phyloP scores from a whole-genome alignment of 2,888 invertebrate genomes.

The Diachrysia chrysitis region DNA sequence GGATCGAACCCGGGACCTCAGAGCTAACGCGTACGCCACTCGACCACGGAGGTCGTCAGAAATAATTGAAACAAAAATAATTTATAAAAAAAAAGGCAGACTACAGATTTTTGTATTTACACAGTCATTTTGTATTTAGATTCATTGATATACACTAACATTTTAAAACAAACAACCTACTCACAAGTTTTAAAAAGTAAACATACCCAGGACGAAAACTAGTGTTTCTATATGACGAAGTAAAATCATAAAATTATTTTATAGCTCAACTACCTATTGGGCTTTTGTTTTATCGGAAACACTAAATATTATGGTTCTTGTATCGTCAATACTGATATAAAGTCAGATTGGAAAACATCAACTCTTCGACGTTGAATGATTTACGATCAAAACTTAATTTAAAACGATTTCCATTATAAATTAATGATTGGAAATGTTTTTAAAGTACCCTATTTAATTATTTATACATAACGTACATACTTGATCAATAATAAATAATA shows the following conservation, averaged over 20 bases:
- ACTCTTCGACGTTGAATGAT: constrained; percentile 51
- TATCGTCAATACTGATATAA: constrained; percentile 57
- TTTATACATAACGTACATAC: too few species aligned
- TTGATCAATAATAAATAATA: too few species aligned
- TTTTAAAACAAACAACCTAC: too few species aligned
- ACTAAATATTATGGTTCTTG: constrained; percentile 58
- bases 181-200: constrained; percentile 3
- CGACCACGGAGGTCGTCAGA: too few species aligned
- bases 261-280: constrained; percentile 50
- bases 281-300: constrained; percentile 57
- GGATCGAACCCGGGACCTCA: too few species aligned
- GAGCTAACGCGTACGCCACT: too few species aligned
- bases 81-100: too few species aligned
- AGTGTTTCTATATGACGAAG: constrained; percentile 29
- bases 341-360: constrained; percentile 56
- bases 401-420: constrained; percentile 17
- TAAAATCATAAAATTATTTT: constrained; percentile 67
- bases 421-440: constrained; percentile 24
- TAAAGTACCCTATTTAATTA: too few species aligned
- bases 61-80: too few species aligned
- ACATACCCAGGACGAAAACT: constrained; percentile 13
- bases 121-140: too few species aligned
- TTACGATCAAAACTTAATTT: constrained; percentile 40
- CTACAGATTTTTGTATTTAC: too few species aligned
- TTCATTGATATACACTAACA: too few species aligned